Base-by-base conservation (phyloP, 2,888 invertebrate genomes). In the Enchytraeus crypticus region DNA sequence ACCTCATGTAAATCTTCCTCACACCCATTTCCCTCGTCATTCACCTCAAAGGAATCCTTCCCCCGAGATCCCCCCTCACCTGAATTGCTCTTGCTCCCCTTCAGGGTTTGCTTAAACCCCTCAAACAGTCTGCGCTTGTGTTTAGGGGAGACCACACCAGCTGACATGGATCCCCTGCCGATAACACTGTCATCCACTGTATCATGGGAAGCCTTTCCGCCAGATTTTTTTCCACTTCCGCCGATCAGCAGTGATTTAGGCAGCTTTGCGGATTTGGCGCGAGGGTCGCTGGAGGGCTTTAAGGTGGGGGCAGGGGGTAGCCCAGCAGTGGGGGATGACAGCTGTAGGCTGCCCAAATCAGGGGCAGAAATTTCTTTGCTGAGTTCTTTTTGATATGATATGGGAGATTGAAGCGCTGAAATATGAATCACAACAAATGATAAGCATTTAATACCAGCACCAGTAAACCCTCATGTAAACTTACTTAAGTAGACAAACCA, bases 391-490 rank as follows among this genome's bases (percentile, higher is more conserved):
- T 89, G 89, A 82, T 89, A 88, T 75, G 87, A 86, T 77, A 92
- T 90, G 34, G 97, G 97, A 81, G 92, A 92, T 83, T 96, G 93
- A 71, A 97, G 87, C 72, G 92, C 92, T 80, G 59, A 18, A 29
- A 14, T 11, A 30, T 14, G 14, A 43, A 43, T 14, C 43, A 43
- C 43, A 43, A 43, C n/a, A n/a, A 11, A 11, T 14, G n/a, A 43
- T 43, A 43, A n/a, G n/a, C 11, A 43, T 14, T 43, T 11, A 43
- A 11, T 14, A 43, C n/a, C n/a, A 43, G 14, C 11, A 43, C 11
- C n/a, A 14, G 43, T n/a, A 43, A 43, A 43, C 43, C 11, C 11
- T 43, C n/a, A n/a, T 14, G 11, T 43, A 11, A 14, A 43, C 14
- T n/a, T 43, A 14, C 43, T 14, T 43, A 43, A 43, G 11, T 11